Conservation (phyloP, 2,888 invertebrate species). For the Hoplodrina ambigua region DNA sequence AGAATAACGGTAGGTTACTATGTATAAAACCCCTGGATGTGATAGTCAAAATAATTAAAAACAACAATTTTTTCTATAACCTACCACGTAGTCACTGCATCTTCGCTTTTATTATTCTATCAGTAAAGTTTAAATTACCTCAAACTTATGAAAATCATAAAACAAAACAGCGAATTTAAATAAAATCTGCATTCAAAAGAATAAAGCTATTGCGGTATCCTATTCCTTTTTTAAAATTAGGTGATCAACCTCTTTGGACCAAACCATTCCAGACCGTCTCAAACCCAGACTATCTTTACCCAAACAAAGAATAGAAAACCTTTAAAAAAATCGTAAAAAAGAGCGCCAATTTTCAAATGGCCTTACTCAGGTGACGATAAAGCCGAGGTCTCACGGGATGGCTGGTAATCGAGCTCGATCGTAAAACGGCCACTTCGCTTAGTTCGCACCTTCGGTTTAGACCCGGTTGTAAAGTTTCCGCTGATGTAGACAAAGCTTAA, state of each 20-base stretch:
- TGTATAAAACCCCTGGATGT: too few relatives aligned
- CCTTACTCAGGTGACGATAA: constrained; percentile 89
- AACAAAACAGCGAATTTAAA: background rate
- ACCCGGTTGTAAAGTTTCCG: constrained; percentile 60
- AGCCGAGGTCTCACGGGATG: constrained; percentile 74
- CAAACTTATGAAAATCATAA: background rate
- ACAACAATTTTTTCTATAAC: too few relatives aligned
- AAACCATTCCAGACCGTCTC: constrained; percentile 11
- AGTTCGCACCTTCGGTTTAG: constrained; percentile 70
- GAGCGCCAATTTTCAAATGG: constrained; percentile 74
- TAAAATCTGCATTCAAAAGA: background rate
- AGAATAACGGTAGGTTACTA: too few relatives aligned
- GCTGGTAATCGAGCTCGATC: constrained; percentile 77
- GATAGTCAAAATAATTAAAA: too few relatives aligned
- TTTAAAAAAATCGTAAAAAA: constrained; percentile 63
- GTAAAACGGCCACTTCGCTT: constrained; percentile 83
- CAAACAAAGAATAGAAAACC: constrained; percentile 44
- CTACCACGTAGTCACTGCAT: too few relatives aligned
- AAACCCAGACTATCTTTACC: constrained; percentile 19
- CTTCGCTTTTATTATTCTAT: too few relatives aligned
- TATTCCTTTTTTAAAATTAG: constrained; percentile 32
- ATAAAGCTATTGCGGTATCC: background rate
- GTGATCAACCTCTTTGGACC: constrained; percentile 23
- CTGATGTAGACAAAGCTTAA: constrained; percentile 65
- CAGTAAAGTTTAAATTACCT: too few relatives aligned